Conservation (phyloP, 35 echinoderm and acorn worm species). For the Heliocidaris erythrogramma region DNA sequence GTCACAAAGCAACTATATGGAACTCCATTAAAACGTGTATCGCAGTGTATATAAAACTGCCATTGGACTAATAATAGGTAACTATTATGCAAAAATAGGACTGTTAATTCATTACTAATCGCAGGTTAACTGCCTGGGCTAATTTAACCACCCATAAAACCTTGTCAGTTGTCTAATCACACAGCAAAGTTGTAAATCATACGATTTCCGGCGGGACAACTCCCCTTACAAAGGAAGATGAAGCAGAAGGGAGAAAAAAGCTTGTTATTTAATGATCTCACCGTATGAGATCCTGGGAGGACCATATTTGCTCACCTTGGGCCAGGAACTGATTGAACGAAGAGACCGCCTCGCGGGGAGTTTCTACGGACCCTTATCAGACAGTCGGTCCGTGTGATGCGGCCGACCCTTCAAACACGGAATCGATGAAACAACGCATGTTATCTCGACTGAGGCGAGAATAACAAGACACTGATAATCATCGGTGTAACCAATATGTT, state of each 20-base stretch:
- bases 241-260: neutral
- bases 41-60: neutral
- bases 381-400: conserved; percentile 35
- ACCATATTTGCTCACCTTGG: neutral
- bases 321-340: neutral
- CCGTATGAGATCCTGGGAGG: neutral
- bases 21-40: neutral
- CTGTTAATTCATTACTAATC: conserved; percentile 19
- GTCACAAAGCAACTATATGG: neutral
- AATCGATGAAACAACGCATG: neutral
- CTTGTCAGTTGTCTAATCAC: conserved; percentile 9
- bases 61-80: neutral
- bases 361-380: conserved; percentile 23
- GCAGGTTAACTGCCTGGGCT: neutral
- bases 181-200: conserved; percentile 42
- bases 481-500: neutral
- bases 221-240: neutral
- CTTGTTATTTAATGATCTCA: neutral
- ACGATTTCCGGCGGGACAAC: conserved; percentile 22
- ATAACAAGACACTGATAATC: conserved; percentile 15
- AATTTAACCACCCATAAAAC: neutral
- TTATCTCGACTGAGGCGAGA: conserved; percentile 34
- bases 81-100: conserved; percentile 25
- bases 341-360: neutral
- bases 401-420: neutral